A percentile compares a stretch with the other conserved stretches of the same genome.
phyloP scores from a whole-genome alignment of 2,113 vertebrate genomes.

The Myrmecophaga tridactyla region DNA sequence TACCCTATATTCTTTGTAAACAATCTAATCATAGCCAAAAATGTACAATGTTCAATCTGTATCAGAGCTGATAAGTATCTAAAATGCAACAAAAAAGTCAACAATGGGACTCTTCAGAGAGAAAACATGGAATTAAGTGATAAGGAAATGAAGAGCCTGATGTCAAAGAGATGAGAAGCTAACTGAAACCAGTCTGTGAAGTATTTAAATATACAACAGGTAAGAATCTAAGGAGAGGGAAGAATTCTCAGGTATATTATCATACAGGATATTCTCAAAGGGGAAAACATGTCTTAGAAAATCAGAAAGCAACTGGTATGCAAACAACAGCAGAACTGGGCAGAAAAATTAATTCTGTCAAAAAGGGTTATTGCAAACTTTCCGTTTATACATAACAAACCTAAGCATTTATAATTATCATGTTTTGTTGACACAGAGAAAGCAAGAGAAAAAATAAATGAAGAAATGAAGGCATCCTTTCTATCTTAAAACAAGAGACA shows the following conservation, averaged over 20 bases:
- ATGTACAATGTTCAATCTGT: background rate
- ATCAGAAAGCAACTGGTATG: background rate
- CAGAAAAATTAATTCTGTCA: conserved; percentile 43
- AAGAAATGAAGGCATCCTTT: background rate
- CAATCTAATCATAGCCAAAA: background rate
- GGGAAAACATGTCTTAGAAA: background rate
- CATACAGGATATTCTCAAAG: background rate
- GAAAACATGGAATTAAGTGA: background rate
- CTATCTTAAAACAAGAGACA: background rate
- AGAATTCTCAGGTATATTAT: background rate
- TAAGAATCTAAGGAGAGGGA: background rate
- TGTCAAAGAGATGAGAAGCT: background rate
- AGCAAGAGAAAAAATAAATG: background rate
- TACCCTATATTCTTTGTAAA: background rate
- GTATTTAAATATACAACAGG: background rate
- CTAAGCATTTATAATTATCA: conserved; percentile 40
- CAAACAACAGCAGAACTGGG: background rate
- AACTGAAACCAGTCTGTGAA: background rate
- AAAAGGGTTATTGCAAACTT: conserved; percentile 30
- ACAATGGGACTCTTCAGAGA: background rate
- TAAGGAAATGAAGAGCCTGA: background rate
- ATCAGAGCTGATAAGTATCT: background rate
- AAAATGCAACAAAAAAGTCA: background rate
- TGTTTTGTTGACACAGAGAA: background rate
- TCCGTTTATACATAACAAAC: background rate